phyloP scores from a whole-genome alignment of 2,888 invertebrate species.

The Epinotia ramella region DNA sequence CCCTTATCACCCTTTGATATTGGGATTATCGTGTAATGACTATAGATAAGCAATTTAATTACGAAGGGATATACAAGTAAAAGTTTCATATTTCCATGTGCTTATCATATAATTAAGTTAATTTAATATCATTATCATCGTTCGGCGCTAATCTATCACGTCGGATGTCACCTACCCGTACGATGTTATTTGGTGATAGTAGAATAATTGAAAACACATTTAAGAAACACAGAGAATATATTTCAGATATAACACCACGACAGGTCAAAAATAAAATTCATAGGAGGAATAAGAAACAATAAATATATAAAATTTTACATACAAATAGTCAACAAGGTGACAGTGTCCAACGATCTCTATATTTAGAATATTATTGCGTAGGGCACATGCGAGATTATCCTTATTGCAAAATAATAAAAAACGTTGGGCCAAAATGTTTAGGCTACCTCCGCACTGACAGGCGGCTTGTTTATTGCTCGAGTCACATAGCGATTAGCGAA shows the following conservation, averaged over 20 bases:
- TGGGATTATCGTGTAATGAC: conserved; percentile 49
- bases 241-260: conserved; percentile 83
- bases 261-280: conserved; percentile 82
- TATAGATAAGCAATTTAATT: conserved; percentile 48
- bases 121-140: not conserved
- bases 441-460: too few species aligned
- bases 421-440: not conserved
- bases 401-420: not conserved
- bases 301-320: conserved; percentile 80
- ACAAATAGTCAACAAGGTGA: conserved; percentile 83
- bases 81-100: conserved; percentile 11
- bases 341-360: conserved; percentile 62
- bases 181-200: not conserved
- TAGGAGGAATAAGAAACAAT: conserved; percentile 77
- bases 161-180: too few species aligned
- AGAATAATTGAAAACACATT: conserved; percentile 61
- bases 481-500: too few species aligned
- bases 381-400: conserved; percentile 28
- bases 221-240: conserved; percentile 84
- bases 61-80: conserved; percentile 4
- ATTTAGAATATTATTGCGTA: conserved; percentile 49
- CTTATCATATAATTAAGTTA: conserved; percentile 7
- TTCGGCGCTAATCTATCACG: not conserved
- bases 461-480: too few species aligned
- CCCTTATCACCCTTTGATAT: conserved; percentile 24